Base-by-base conservation (phyloP, 2,888 invertebrate genomes). In the Eristalis pertinax region DNA sequence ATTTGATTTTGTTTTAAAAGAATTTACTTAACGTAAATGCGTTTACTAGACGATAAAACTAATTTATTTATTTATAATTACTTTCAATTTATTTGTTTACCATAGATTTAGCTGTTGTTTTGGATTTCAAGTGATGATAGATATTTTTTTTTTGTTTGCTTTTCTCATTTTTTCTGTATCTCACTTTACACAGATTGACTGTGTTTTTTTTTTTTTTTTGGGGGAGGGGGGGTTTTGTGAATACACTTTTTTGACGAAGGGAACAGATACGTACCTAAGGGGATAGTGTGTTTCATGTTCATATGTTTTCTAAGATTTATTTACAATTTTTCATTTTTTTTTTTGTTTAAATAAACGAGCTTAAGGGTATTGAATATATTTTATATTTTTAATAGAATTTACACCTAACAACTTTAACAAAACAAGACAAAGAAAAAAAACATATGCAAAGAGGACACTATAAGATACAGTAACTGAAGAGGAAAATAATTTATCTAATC, bases 331-430 rank as follows among this genome's bases (percentile, higher is more conserved):
- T 4, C n/a, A n/a, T 26, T 26, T 32, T 32, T 67, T 69, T 80
- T 11, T 70, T 63, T 67, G 63, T 73, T 65, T 32, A 79, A 80
- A 76, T 50, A 76, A 68, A 50, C 50, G 67, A 76, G 15, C 56
- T 29, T 58, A 72, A 29, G 62, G 72, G 67, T 43, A 70, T 50
- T 43, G 24, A 76, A 76, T 50, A 60, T 69, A 24, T 67, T 60
- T 78, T 35, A 15, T 73, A 50, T 35, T 43, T 69, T 68, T 13
- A 77, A 70, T 60, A 78, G 60, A 74, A 86, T 75, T 83, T 86
- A 86, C 85, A 86, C 86, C 75, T 86, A 86, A 83, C 83, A 78
- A 83, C 83, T 75, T 82, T 78, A 83, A 83, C 83, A 86, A 63
- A 86, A 78, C 64, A 73, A 32, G 80, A 79, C 26, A 26, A 26